A percentile compares a stretch with the other conserved stretches of the same genome.
Evolutionary conservation across 2,888 invertebrate genomes (phyloP).

Genomic region (Phortica okadai): DNA sequence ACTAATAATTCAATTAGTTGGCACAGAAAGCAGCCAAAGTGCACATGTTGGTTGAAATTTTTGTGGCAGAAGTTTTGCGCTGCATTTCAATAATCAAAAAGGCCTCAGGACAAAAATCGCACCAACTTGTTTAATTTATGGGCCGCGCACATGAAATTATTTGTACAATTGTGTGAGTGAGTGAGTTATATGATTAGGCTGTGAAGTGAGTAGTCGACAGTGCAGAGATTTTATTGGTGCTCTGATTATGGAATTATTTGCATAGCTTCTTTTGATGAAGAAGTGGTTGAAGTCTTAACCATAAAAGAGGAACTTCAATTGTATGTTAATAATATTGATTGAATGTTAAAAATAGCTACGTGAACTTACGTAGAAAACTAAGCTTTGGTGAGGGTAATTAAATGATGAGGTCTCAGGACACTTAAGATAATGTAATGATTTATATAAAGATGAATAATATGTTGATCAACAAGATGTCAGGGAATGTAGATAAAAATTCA

Average conservation of each 20-base stretch:
- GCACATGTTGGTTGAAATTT: slow-evolving; percentile 48
- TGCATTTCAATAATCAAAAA: slow-evolving; percentile 61
- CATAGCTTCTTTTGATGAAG: neutral
- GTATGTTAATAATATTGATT: neutral
- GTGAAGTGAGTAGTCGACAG: neutral
- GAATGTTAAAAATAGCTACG: no score
- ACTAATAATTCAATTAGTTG: slow-evolving; percentile 72
- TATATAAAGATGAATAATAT: no score
- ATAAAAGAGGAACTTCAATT: neutral
- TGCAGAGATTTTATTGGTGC: neutral
- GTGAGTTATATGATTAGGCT: neutral
- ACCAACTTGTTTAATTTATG: slow-evolving; percentile 56
- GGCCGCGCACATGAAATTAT: slow-evolving; percentile 31
- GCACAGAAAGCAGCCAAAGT: slow-evolving; percentile 62
- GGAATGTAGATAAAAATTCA: no score
- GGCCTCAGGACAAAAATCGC: slow-evolving; percentile 59
- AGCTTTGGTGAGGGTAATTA: no score
- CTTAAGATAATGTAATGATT: no score
- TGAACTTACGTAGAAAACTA: no score
- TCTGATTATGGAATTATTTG: neutral
- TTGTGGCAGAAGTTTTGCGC: slow-evolving; percentile 42
- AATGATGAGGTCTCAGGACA: no score
- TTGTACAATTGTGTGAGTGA: neutral
- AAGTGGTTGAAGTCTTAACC: neutral
- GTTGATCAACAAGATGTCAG: no score